phyloP scores from a whole-genome alignment of 2,113 vertebrate genomes.

The Salvelinus alpinus region DNA sequence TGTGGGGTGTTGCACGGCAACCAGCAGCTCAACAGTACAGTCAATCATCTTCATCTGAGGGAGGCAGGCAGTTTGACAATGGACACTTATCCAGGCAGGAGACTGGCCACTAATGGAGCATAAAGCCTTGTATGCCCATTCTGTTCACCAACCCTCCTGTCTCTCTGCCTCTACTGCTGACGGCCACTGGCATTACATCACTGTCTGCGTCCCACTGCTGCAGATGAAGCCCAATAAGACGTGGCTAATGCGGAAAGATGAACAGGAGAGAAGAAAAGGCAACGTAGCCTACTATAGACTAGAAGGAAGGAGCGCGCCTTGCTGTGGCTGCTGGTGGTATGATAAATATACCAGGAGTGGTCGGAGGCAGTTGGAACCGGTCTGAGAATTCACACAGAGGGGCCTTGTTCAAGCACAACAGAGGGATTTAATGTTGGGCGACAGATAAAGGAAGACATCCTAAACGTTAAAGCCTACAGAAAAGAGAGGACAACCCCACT shows the following conservation, averaged over 20 bases:
- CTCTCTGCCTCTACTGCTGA: slow-evolving; percentile 38
- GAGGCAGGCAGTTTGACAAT: slow-evolving; percentile 52
- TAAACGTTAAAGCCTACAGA: background rate
- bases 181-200: slow-evolving; percentile 63
- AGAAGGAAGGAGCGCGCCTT: background rate
- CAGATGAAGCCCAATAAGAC: slow-evolving; percentile 42
- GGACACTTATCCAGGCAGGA: slow-evolving; percentile 57
- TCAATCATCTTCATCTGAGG: slow-evolving; percentile 37
- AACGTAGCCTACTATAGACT: background rate
- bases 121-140: slow-evolving; percentile 42
- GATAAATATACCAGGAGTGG: background rate
- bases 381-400: background rate
- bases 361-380: slow-evolving; percentile 21
- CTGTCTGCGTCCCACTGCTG: slow-evolving; percentile 10
- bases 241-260: slow-evolving; percentile 23
- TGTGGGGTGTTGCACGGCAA: slow-evolving; percentile 43
- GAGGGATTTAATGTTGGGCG: background rate
- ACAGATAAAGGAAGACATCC: no score
- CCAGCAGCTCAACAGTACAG: slow-evolving; percentile 34
- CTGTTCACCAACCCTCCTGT: slow-evolving; percentile 41
- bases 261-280: slow-evolving; percentile 3
- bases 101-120: slow-evolving; percentile 65
- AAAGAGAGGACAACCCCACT: background rate
- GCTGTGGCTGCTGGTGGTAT: slow-evolving; percentile 7
- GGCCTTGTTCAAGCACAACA: background rate